Conservation (phyloP, 2,113 vertebrate genomes). For the Lasiurus cinereus region DNA sequence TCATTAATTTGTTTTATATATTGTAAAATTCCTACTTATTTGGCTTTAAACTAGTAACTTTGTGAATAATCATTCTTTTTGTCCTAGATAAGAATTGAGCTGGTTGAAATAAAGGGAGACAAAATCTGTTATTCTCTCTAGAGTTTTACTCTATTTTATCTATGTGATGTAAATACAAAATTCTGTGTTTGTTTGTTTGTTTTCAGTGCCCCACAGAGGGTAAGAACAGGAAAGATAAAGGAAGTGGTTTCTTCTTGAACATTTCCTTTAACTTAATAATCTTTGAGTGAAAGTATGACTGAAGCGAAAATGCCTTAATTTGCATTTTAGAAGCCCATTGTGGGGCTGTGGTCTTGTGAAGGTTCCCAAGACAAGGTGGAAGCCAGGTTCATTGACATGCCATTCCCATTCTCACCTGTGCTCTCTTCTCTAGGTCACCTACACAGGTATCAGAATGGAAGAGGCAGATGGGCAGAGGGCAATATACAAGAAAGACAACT, state of each 20-base stretch:
- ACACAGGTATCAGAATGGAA: neutral
- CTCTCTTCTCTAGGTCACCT: neutral
- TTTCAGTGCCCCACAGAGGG: neutral
- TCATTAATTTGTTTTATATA: neutral
- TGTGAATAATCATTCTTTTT: constrained; percentile 37
- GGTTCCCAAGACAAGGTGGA: neutral
- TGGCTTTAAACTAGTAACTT: constrained; percentile 54
- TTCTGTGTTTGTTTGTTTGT: neutral
- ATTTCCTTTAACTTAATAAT: constrained; percentile 9
- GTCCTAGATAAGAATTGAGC: neutral
- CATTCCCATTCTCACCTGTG: neutral
- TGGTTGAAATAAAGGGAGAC: constrained; percentile 47
- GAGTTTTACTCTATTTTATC: constrained; percentile 6
- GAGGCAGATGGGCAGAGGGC: neutral
- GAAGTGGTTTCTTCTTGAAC: neutral
- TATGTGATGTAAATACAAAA: constrained; percentile 1
- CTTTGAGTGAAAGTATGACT: constrained; percentile 10
- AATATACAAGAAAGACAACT: neutral
- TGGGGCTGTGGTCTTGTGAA: neutral
- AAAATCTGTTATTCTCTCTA: neutral
- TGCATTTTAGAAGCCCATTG: neutral
- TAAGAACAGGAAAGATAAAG: neutral
- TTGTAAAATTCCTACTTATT: constrained; percentile 29
- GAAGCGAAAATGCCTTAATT: constrained; percentile 29
- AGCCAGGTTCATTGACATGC: neutral